Base-by-base conservation (phyloP, 2,113 vertebrate species). In the Candoia aspera region DNA sequence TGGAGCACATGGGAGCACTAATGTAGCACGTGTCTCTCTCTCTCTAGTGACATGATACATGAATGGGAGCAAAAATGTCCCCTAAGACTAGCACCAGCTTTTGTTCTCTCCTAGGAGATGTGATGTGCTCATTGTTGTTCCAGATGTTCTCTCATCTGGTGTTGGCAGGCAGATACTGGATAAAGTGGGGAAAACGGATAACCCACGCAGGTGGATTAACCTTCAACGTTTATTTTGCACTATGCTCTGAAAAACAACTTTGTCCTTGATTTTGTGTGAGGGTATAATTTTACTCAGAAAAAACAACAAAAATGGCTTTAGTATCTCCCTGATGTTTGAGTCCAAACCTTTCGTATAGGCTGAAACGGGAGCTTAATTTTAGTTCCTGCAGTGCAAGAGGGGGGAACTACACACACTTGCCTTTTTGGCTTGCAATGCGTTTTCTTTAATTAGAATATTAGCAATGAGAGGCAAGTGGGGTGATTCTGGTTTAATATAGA, bases 181-280 rank as follows among this genome's bases (percentile, higher is more conserved):
- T 58, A 8, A 4, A 57, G 2, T 59, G 54, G 5, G 5, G 42
- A 19, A 24, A 86, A 86, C 23, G 29, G 19, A 54, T 6, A 89
- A 54, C 17, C 24, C 23, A 49, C 2, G 24, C 26, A 55, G 49
- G 49, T 85, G 53, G 33, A 3, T 17, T 60, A n/a, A 57, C 13
- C 23, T 19, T 6, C 49, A 37, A 12, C 54, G 29, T 46, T 11
- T 33, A 0, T 0, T 21, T 57, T 33, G 49, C 2, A 1, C 0
- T 26, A 19, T 23, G 8, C 26, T 87, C n/a, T 53, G 55, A 55
- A 90, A 60, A 53, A 58, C 0, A 0, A 46, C 0, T 6, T 33
- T 33, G 26, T 42, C 15, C 6, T 6, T 91, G 84, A n/a, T 92
- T 84, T 90, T 90, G 57, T 29, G 29, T 53, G 49, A 1, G 2